A percentile compares a stretch with the other conserved stretches of the same genome.
Conservation (phyloP, 1,140 invertebrate species). For the Diorhabda carinulata region DNA sequence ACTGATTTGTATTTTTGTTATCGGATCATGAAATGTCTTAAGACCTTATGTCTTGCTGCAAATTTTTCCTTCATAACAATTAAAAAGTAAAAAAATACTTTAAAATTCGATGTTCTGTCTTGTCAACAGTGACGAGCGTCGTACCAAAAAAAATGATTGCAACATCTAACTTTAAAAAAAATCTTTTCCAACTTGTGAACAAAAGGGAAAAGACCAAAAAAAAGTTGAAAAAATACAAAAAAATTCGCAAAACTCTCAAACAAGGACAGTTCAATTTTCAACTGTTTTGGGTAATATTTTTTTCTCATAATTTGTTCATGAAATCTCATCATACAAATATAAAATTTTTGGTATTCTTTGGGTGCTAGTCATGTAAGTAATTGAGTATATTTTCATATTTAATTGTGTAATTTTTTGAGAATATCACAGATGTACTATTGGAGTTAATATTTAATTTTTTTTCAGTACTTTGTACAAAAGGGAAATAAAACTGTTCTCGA, state of each 20-base stretch:
- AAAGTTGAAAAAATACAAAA: conserved; percentile 41
- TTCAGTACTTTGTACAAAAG: conserved; percentile 22
- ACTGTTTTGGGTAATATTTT: conserved; percentile 20
- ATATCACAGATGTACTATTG: conserved; percentile 12
- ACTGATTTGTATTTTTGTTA: conserved; percentile 25
- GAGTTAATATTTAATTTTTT: conserved; percentile 16
- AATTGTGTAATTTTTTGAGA: not conserved
- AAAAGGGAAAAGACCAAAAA: conserved; percentile 33
- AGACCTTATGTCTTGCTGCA: conserved; percentile 47
- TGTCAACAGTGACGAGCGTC: conserved; percentile 31
- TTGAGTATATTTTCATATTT: conserved; percentile 10
- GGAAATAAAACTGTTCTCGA: conserved; percentile 30
- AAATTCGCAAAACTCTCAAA: conserved; percentile 43
- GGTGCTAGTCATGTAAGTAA: conserved; percentile 31
- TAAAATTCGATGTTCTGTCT: conserved; percentile 38
- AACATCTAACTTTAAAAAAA: conserved; percentile 40
- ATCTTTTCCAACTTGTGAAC: conserved; percentile 35
- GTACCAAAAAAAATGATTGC: conserved; percentile 43
- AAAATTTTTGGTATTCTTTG: conserved; percentile 29
- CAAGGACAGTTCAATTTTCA: conserved; percentile 39
- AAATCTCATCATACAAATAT: conserved; percentile 24
- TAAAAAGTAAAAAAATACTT: conserved; percentile 35
- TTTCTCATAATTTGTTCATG: conserved; percentile 15
- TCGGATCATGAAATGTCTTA: conserved; percentile 46
- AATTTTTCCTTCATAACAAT: conserved; percentile 45